phyloP scores from a whole-genome alignment of 2,113 vertebrate species.

The Zapornia atra region DNA sequence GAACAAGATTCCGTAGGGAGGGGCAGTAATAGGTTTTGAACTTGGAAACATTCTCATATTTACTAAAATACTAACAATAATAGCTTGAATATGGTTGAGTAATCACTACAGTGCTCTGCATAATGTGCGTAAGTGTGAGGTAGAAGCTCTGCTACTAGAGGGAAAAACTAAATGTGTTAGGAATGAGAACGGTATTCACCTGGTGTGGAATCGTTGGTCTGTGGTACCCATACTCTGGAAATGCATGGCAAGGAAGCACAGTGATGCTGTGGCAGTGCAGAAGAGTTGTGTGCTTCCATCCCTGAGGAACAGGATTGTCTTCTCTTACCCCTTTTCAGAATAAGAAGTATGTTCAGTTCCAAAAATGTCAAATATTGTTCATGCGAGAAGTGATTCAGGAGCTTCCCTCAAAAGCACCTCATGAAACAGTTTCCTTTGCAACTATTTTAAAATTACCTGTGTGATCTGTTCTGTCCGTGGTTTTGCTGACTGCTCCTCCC shows the following conservation, averaged over 20 bases:
- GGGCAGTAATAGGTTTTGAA: neutral
- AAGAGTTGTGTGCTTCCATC: neutral
- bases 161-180: neutral
- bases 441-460: neutral
- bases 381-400: neutral
- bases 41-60: neutral
- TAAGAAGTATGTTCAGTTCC: neutral
- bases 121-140: neutral
- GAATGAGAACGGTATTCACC: neutral
- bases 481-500: neutral
- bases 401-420: neutral
- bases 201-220: neutral
- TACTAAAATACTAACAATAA: neutral
- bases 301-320: neutral
- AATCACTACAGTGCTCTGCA: neutral
- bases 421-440: neutral
- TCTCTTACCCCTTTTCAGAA: neutral
- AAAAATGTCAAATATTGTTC: neutral
- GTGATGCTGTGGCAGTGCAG: neutral
- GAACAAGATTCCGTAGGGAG: constrained; percentile 11
- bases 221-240: neutral
- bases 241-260: neutral
- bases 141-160: neutral
- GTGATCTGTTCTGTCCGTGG: rapidly evolving
- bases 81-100: neutral